Percentiles rank a stretch among this genome's conserved stretches.
Conservation (phyloP, 92 coral and sea anemone species). For the Epizoanthus stellaris region DNA sequence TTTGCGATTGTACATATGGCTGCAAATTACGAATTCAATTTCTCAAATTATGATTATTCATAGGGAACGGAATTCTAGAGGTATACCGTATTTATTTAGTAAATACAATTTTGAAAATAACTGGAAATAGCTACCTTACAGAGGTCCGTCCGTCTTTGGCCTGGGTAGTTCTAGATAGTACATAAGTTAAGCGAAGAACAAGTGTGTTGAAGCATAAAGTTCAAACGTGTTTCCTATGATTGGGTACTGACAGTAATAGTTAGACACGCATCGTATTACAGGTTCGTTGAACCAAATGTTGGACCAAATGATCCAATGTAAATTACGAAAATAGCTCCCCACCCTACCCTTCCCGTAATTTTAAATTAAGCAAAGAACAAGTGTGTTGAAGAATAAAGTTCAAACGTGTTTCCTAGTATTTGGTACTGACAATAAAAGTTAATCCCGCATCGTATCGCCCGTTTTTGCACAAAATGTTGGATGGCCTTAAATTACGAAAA, state of each 20-base stretch:
- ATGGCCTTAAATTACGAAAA: too few species aligned
- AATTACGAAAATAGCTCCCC: too few species aligned
- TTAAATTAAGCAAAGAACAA: neutral
- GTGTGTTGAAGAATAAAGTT: neutral
- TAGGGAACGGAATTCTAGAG: neutral
- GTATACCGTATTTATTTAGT: neutral
- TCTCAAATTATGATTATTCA: neutral
- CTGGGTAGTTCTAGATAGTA: neutral
- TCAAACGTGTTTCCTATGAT: neutral
- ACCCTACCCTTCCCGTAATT: too few species aligned
- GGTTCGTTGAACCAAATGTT: too few species aligned
- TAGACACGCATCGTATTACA: too few species aligned
- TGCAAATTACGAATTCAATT: neutral
- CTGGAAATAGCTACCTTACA: neutral
- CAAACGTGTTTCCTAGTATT: neutral
- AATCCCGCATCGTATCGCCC: too few species aligned
- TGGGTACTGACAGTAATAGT: too few species aligned
- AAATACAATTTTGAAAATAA: constrained; percentile 2
- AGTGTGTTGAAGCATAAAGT: neutral
- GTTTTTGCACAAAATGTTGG: too few species aligned
- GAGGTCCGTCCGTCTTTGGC: neutral
- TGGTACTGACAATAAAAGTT: too few species aligned
- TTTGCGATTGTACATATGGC: neutral
- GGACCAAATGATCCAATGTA: too few species aligned
- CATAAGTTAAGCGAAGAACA: neutral